Conservation (phyloP, 1,140 invertebrate genomes). For the Drosophila serrata region DNA sequence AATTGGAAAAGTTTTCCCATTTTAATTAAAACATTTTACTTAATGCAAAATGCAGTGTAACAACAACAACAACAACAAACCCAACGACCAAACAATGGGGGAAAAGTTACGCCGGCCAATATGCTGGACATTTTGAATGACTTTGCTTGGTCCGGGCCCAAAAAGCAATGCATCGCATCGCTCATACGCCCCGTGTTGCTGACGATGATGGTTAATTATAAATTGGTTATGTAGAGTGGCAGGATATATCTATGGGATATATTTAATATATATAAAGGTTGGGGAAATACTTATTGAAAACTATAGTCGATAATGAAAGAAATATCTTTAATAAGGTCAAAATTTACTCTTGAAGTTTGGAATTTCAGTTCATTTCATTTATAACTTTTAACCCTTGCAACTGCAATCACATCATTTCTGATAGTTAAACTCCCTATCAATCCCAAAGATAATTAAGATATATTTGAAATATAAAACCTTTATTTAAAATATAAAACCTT, state of each 20-base stretch:
- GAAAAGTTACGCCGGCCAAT: slow-evolving; percentile 53
- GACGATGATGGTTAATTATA: slow-evolving; percentile 37
- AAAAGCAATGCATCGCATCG: slow-evolving; percentile 41
- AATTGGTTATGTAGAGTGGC: slow-evolving; percentile 9
- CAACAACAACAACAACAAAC: slow-evolving; percentile 21
- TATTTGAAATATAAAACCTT: not conserved
- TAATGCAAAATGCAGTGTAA: slow-evolving; percentile 78
- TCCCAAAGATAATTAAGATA: not conserved
- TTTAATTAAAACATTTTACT: slow-evolving; percentile 83
- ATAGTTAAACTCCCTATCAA: not conserved
- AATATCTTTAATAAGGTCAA: not conserved
- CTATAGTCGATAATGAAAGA: not conserved
- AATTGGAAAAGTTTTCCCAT: slow-evolving; percentile 82
- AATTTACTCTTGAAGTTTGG: too few relatives aligned
- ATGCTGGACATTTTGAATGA: slow-evolving; percentile 49
- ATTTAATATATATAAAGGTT: not conserved
- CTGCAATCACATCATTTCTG: too few relatives aligned
- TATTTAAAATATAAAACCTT: not conserved
- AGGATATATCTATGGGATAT: not conserved
- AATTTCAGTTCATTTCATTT: not conserved
- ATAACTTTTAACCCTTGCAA: not conserved
- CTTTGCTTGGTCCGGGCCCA: slow-evolving; percentile 42
- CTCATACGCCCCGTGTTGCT: slow-evolving; percentile 50
- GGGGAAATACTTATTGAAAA: not conserved
- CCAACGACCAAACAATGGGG: slow-evolving; percentile 48